phyloP scores from a whole-genome alignment of 2,888 invertebrate species.

The Chaetoderma sp. region DNA sequence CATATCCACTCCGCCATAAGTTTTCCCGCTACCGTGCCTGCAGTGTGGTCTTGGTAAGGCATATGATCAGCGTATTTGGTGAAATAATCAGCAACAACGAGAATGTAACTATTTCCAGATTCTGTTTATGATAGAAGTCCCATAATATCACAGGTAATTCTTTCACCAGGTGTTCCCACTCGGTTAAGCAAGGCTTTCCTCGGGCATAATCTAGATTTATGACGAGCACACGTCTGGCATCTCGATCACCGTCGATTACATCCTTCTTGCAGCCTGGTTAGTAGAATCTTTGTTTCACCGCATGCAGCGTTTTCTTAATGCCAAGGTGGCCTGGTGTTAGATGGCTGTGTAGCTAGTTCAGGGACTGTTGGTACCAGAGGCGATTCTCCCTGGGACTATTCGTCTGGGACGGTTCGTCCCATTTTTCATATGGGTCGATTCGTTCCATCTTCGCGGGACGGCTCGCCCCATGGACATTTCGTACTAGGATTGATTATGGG shows the following conservation, averaged over 20 bases:
- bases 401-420: too few species aligned
- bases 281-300: not conserved
- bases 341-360: not conserved
- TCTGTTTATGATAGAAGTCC: too few species aligned
- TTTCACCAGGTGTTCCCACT: conserved; percentile 10
- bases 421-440: too few species aligned
- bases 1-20: conserved; percentile 22
- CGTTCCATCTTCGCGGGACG: too few species aligned
- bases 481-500: too few species aligned
- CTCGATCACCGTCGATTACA: not conserved
- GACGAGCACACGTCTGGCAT: not conserved
- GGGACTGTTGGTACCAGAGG: too few species aligned
- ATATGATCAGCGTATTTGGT: conserved; percentile 29
- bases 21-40: conserved; percentile 30
- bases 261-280: conserved; percentile 1
- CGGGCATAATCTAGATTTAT: not conserved
- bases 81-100: conserved; percentile 30
- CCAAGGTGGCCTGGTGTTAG: not conserved
- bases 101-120: conserved; percentile 19
- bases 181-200: not conserved
- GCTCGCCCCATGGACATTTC: too few species aligned
- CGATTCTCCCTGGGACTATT: too few species aligned
- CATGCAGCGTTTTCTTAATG: not conserved
- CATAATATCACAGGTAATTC: not conserved
- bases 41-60: conserved; percentile 24